phyloP scores from a whole-genome alignment of 2,888 invertebrate genomes.

The Psylliodes chrysocephalus region DNA sequence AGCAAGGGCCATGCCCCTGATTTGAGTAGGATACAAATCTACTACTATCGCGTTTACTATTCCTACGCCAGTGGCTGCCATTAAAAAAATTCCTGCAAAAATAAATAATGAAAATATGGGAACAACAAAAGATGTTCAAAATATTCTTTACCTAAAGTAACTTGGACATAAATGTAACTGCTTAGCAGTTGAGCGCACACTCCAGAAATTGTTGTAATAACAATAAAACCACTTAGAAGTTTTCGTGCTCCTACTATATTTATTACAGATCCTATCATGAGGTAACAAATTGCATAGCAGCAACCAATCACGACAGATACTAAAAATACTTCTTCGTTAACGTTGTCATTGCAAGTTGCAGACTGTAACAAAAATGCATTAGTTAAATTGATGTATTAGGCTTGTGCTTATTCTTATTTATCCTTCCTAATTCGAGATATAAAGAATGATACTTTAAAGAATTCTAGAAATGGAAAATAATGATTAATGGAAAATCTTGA shows the following conservation, averaged over 20 bases:
- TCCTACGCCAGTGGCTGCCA: conserved; percentile 58
- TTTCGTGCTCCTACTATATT: conserved; percentile 69
- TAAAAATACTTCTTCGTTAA: conserved; percentile 59
- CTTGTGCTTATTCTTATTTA: no score
- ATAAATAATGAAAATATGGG: no score
- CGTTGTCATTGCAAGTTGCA: conserved; percentile 54
- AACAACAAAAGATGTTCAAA: no score
- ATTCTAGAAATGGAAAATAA: no score
- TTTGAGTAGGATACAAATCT: conserved; percentile 62
- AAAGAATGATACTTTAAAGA: no score
- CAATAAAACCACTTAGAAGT: conserved; percentile 53
- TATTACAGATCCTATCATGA: conserved; percentile 60
- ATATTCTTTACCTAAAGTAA: conserved; percentile 36
- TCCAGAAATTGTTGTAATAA: conserved; percentile 55
- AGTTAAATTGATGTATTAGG: no score
- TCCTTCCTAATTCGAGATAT: no score
- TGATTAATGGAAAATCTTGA: no score
- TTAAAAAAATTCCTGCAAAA: conserved; percentile 54
- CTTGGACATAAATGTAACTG: conserved; percentile 35
- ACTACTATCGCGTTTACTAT: conserved; percentile 60
- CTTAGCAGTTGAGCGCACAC: conserved; percentile 54
- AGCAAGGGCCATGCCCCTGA: conserved; percentile 67
- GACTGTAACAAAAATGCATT: conserved; percentile 28
- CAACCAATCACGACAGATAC: conserved; percentile 56
- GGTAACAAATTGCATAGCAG: conserved; percentile 55